Evolutionary conservation across 2,888 invertebrate species (phyloP).

Genomic region (Xestia ashworthii): DNA sequence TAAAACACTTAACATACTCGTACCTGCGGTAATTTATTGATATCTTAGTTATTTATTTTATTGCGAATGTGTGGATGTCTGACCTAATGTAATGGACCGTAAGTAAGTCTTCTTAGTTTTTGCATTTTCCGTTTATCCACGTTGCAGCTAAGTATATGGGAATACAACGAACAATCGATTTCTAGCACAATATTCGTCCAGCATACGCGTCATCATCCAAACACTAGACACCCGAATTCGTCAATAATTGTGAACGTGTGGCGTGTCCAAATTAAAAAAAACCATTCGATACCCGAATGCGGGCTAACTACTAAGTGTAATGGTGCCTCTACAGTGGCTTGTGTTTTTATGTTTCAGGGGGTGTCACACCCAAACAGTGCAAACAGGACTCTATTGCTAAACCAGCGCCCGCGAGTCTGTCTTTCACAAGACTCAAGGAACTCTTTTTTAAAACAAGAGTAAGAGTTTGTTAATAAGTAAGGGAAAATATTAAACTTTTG

Average conservation of each 20-base stretch:
- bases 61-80: neutral
- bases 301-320: neutral
- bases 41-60: slow-evolving; percentile 6
- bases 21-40: slow-evolving; percentile 16
- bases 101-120: neutral
- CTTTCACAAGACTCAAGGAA: neutral
- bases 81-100: neutral
- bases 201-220: neutral
- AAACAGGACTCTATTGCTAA: neutral
- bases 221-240: neutral
- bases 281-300: neutral
- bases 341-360: neutral
- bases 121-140: neutral
- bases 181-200: neutral
- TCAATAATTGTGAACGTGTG: neutral
- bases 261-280: too few species aligned
- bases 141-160: neutral
- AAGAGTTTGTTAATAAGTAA: neutral
- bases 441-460: neutral
- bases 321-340: neutral
- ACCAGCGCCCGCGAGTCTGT: neutral
- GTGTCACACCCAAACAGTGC: neutral
- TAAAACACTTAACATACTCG: slow-evolving; percentile 33
- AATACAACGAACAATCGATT: neutral
- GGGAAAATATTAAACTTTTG: too few species aligned